phyloP scores from a whole-genome alignment of 2,888 invertebrate species.

The Nomada goodeniana region DNA sequence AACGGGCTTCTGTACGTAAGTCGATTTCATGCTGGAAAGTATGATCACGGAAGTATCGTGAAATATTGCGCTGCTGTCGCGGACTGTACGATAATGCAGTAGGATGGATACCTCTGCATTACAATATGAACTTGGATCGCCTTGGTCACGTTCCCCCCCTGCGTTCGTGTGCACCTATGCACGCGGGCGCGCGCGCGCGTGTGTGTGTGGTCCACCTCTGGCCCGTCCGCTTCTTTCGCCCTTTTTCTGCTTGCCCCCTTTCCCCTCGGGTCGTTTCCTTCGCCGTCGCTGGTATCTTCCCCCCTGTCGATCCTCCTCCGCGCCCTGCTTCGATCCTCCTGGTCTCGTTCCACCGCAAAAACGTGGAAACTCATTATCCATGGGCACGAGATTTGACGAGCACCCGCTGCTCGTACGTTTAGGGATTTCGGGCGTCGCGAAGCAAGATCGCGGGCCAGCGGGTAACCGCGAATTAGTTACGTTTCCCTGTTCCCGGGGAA shows the following conservation, averaged over 20 bases:
- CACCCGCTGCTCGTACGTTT: constrained; percentile 26
- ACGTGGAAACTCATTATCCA: constrained; percentile 77
- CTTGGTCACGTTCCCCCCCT: constrained; percentile 82
- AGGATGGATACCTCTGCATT: constrained; percentile 80
- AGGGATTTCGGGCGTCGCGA: not conserved
- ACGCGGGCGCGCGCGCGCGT: constrained; percentile 80
- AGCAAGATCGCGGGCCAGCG: not conserved
- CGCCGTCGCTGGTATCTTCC: constrained; percentile 26
- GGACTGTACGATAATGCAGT: constrained; percentile 82
- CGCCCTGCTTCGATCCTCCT: constrained; percentile 10
- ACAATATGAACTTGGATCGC: constrained; percentile 83
- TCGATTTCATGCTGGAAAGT: constrained; percentile 58
- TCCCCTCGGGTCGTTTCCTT: constrained; percentile 39
- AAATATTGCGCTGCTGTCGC: constrained; percentile 70
- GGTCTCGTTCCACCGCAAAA: constrained; percentile 60
- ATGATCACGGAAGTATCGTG: constrained; percentile 75
- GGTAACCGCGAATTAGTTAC: no score
- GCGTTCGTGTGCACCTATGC: constrained; percentile 61
- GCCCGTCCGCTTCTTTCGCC: constrained; percentile 61
- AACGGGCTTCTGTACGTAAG: constrained; percentile 39
- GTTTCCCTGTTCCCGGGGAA: not conserved
- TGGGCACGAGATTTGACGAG: constrained; percentile 51
- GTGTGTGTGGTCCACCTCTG: constrained; percentile 82
- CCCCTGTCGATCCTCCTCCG: constrained; percentile 2
- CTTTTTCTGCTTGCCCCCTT: constrained; percentile 53